phyloP scores from a whole-genome alignment of 2,113 vertebrate genomes.

The Eleginops maclovinus region DNA sequence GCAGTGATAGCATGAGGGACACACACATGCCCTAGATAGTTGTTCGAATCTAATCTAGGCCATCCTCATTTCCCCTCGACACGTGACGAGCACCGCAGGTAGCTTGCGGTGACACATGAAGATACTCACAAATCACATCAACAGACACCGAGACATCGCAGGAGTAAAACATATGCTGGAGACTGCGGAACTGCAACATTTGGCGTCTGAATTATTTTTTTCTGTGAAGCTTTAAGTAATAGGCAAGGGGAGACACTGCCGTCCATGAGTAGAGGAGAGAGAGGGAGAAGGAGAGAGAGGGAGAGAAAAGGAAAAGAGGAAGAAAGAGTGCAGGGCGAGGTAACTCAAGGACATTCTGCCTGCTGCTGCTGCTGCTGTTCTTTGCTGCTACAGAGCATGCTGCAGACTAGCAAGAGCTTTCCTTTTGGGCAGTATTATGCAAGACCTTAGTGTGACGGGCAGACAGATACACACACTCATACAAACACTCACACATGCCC shows the following conservation, averaged over 20 bases:
- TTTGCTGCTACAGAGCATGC: slow-evolving; percentile 73
- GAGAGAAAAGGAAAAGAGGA: slow-evolving; percentile 29
- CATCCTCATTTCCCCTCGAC: slow-evolving; percentile 72
- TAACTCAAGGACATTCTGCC: slow-evolving; percentile 81
- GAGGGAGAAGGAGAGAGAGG: neutral
- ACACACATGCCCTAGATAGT: slow-evolving; percentile 78
- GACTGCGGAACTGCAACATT: slow-evolving; percentile 53
- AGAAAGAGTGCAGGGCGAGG: slow-evolving; percentile 67
- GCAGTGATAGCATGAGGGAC: slow-evolving; percentile 69
- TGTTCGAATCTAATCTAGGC: slow-evolving; percentile 80
- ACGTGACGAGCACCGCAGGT: slow-evolving; percentile 76
- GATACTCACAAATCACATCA: slow-evolving; percentile 15
- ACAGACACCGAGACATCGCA: slow-evolving; percentile 42
- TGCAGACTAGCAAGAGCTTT: slow-evolving; percentile 78
- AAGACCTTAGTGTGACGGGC: slow-evolving; percentile 79
- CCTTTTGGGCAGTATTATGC: slow-evolving; percentile 78
- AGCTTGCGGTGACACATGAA: slow-evolving; percentile 55
- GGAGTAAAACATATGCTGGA: slow-evolving; percentile 30
- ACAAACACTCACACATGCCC: slow-evolving; percentile 28
- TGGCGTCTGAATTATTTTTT: slow-evolving; percentile 51
- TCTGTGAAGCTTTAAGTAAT: slow-evolving; percentile 56
- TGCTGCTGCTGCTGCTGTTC: slow-evolving; percentile 74
- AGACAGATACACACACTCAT: slow-evolving; percentile 50
- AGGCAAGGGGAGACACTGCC: slow-evolving; percentile 62
- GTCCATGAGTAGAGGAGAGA: slow-evolving; percentile 33